These are phyloP conservation scores for Pararge aegeria DNA, from an alignment of 1,140 invertebrate species.

Conservation along the genomic window DNA sequence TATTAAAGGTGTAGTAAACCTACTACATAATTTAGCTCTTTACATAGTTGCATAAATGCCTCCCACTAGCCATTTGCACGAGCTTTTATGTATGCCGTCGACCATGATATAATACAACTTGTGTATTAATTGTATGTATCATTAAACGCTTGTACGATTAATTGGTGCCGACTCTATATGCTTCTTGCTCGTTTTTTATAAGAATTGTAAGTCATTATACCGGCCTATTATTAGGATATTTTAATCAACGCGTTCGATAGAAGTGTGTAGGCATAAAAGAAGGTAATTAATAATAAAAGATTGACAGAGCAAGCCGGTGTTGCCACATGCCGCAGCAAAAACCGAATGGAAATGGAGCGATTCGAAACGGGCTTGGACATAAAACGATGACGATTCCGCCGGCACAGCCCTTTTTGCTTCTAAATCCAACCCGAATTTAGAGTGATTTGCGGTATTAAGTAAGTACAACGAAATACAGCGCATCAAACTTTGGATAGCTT, in stretches of 20 bases:
- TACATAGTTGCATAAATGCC: no score
- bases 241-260: conserved; percentile 73
- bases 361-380: conserved; percentile 68
- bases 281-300: conserved; percentile 77
- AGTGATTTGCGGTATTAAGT: conserved; percentile 41
- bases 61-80: no score
- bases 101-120: neutral
- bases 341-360: conserved; percentile 67
- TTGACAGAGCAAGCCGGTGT: conserved; percentile 53
- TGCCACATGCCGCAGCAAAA: conserved; percentile 76
- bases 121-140: neutral
- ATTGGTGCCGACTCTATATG: conserved; percentile 45
- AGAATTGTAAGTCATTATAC: conserved; percentile 57
- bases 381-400: conserved; percentile 62
- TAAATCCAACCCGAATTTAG: conserved; percentile 43
- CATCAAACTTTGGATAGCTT: conserved; percentile 8
- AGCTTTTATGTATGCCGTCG: neutral
- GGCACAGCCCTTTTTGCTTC: conserved; percentile 61
- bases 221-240: conserved; percentile 75
- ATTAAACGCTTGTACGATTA: conserved; percentile 29
- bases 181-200: conserved; percentile 35
- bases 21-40: no score
- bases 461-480: conserved; percentile 26
- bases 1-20: no score
- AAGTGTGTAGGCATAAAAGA: conserved; percentile 66